These are phyloP conservation scores for Philopedon plagiatum DNA, from an alignment of 2,888 invertebrate genomes.

Conservation along the genomic window DNA sequence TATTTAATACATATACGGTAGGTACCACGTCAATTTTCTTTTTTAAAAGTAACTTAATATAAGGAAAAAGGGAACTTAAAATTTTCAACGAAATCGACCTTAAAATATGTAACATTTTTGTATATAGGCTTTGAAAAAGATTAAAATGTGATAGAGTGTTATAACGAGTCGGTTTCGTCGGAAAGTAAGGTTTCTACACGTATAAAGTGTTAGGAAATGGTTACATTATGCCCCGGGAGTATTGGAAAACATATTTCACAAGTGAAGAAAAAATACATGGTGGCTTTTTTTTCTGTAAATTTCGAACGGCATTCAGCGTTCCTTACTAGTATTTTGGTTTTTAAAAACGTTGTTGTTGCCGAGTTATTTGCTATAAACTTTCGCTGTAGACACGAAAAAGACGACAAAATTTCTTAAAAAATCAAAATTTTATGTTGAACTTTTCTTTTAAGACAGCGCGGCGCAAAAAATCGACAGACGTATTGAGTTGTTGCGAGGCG, in stretches of 20 bases:
- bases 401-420: too few relatives aligned
- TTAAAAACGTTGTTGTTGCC: too few relatives aligned
- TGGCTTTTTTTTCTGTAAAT: too few relatives aligned
- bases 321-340: too few relatives aligned
- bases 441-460: too few relatives aligned
- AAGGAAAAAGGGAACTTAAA: conserved; percentile 11
- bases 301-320: too few relatives aligned
- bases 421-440: too few relatives aligned
- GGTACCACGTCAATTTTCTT: conserved; percentile 39
- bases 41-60: conserved; percentile 28
- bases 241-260: not conserved
- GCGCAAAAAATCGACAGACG: too few relatives aligned
- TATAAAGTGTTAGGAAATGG: conserved; percentile 34
- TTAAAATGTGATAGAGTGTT: conserved; percentile 44
- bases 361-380: too few relatives aligned
- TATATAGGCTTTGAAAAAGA: conserved; percentile 40
- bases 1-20: conserved; percentile 32
- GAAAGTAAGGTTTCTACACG: conserved; percentile 1
- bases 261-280: not conserved
- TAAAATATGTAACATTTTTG: conserved; percentile 53
- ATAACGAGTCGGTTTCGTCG: conserved; percentile 21
- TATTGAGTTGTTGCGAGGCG: too few relatives aligned
- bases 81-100: conserved; percentile 19
- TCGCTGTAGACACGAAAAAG: too few relatives aligned
- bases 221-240: conserved; percentile 40